A percentile compares a stretch with the other conserved stretches of the same genome.
phyloP scores from a whole-genome alignment of 1,140 invertebrate genomes.

The Vanessa atalanta region DNA sequence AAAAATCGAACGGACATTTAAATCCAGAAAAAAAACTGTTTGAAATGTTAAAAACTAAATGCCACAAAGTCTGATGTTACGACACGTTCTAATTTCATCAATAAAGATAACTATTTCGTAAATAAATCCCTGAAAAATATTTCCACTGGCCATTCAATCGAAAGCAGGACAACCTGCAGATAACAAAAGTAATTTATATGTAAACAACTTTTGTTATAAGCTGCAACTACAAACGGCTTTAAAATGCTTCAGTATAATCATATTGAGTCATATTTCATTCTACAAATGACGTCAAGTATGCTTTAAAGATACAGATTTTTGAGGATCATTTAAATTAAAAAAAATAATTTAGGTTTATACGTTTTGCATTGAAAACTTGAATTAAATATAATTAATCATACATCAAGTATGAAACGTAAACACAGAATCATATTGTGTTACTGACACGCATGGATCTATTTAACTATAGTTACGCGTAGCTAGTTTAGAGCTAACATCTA shows the following conservation, averaged over 20 bases:
- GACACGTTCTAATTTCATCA: conserved; percentile 20
- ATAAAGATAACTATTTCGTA: conserved; percentile 28
- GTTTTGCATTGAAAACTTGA: background rate
- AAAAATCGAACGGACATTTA: background rate
- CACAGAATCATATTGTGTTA: background rate
- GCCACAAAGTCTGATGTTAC: background rate
- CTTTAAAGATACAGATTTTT: too few relatives aligned
- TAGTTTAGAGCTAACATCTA: conserved; percentile 37
- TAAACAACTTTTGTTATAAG: background rate
- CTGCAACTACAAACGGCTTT: too few relatives aligned
- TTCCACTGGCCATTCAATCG: background rate
- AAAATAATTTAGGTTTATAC: background rate
- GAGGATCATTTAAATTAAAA: too few relatives aligned
- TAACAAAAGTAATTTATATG: background rate
- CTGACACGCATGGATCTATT: conserved; percentile 12
- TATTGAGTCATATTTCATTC: too few relatives aligned
- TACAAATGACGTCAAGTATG: too few relatives aligned
- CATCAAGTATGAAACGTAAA: background rate
- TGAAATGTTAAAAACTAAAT: background rate
- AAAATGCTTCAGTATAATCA: too few relatives aligned
- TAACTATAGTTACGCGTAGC: conserved; percentile 22
- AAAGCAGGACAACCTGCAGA: background rate
- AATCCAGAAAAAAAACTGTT: background rate
- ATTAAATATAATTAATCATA: background rate
- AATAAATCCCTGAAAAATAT: conserved; percentile 42